Evolutionary conservation across 2,888 invertebrate species (phyloP), one percentile per base, ranked within the genome.

Genomic region (Steinernema hermaphroditum): DNA sequence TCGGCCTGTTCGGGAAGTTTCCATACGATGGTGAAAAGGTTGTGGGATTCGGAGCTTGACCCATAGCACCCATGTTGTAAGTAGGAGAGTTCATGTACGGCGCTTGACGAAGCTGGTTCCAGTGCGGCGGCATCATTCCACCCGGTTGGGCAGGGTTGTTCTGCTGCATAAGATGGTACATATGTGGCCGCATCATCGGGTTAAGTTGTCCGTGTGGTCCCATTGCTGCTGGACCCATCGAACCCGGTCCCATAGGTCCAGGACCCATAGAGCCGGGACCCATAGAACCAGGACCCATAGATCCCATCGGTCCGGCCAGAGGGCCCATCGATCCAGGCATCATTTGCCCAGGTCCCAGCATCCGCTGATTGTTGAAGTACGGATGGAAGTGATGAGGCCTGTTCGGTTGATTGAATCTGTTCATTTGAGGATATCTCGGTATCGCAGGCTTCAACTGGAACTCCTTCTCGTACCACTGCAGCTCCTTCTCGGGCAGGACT

Each of bases 101-200:
- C 8, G 32, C 43, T 29, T 69, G 69, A 6, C 29, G 24, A 69
- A n/a, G 41, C 4, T 70, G 49, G n/a, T 62, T 62, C 62, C 70
- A 70, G 22, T 70, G 49, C 46, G 37, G 27, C 16, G 22, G 22
- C 12, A 80, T 72, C 71, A 80, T 74, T 0, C 78, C 43, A 8
- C 77, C 78, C 43, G 77, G 71, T 0, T 76, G 75, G 9, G 77
- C 19, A 69, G 77, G 75, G 68, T 77, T 77, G 24, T 75, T 78
- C 74, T 79, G 76, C 1, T 74, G 75, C 29, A 69, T 69, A 2
- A 43, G 4, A n/a, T 29, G 24, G n/a, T 72, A 46, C 32, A 50
- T 69, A 9, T 69, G 49, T n/a, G 70, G 68, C 27, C 54, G 75
- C 68, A 71, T 37, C 32, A 57, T 43, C 34, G 54, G 46, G n/a